These are phyloP conservation scores for Pachypanchax playfairii DNA, from an alignment of 2,113 vertebrate genomes.

Conservation along the genomic window DNA sequence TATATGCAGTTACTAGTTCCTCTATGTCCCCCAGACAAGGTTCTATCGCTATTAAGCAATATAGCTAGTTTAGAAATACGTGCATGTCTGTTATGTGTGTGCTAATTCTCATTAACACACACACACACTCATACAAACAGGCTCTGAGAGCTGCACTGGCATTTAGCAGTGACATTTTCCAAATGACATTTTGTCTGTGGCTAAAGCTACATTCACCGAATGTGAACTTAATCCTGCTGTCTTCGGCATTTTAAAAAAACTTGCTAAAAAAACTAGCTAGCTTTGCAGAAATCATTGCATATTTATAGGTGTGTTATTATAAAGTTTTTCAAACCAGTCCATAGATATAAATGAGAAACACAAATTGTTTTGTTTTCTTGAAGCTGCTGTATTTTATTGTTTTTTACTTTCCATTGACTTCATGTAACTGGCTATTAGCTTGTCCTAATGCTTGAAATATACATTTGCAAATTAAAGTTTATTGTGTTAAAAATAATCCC, in stretches of 20 bases:
- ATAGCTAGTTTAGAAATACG: conserved; percentile 23
- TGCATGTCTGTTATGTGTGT: conserved; percentile 1
- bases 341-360: neutral
- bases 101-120: neutral
- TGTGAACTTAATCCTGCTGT: conserved; percentile 52
- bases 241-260: conserved; percentile 30
- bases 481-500: neutral
- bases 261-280: no score
- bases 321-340: neutral
- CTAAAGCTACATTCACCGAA: conserved; percentile 59
- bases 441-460: neutral
- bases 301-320: neutral
- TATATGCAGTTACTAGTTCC: neutral
- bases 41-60: conserved; percentile 22
- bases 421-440: neutral
- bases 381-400: neutral
- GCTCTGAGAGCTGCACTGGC: conserved; percentile 54
- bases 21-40: conserved; percentile 13
- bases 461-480: neutral
- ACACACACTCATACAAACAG: neutral
- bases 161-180: conserved; percentile 77
- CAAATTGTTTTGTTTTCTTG: neutral
- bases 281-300: neutral
- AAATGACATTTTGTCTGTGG: conserved; percentile 75
- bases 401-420: neutral